phyloP scores from a whole-genome alignment of 2,888 invertebrate genomes.

The Nineta flava region DNA sequence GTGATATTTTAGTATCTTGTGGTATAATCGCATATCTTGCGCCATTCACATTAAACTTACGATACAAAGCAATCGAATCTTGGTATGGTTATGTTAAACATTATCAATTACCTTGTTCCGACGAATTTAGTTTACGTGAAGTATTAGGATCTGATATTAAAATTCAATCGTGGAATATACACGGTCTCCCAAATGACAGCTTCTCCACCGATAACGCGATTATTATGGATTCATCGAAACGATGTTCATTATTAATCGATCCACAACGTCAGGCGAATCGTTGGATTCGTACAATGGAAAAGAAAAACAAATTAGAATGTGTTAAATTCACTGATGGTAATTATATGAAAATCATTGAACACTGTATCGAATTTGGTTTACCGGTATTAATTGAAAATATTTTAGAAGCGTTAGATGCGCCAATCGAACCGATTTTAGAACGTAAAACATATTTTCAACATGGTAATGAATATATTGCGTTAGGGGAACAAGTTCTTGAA shows the following conservation, averaged over 20 bases:
- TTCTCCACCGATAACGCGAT: conserved; percentile 78
- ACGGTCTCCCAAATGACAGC: conserved; percentile 60
- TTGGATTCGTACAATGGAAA: conserved; percentile 76
- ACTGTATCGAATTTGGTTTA: conserved; percentile 57
- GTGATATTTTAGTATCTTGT: conserved; percentile 77
- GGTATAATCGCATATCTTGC: conserved; percentile 83
- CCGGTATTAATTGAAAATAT: conserved; percentile 66
- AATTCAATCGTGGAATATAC: conserved; percentile 74
- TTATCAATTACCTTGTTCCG: conserved; percentile 62
- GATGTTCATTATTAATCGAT: conserved; percentile 69
- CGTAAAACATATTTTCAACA: conserved; percentile 60
- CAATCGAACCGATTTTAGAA: conserved; percentile 58
- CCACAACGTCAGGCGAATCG: conserved; percentile 75
- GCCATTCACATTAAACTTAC: conserved; percentile 59
- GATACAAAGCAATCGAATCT: conserved; percentile 39
- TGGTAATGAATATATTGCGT: conserved; percentile 54
- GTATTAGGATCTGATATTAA: conserved; percentile 73
- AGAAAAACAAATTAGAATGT: conserved; percentile 47
- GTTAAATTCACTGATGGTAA: conserved; percentile 58
- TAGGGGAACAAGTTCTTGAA: conserved; percentile 64
- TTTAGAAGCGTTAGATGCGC: conserved; percentile 60
- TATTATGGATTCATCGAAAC: conserved; percentile 61
- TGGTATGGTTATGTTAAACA: conserved; percentile 58
- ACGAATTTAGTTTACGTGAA: conserved; percentile 51
- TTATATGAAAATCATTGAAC: conserved; percentile 61